phyloP scores from a whole-genome alignment of 2,888 invertebrate species.

The Calliphora vomitoria region DNA sequence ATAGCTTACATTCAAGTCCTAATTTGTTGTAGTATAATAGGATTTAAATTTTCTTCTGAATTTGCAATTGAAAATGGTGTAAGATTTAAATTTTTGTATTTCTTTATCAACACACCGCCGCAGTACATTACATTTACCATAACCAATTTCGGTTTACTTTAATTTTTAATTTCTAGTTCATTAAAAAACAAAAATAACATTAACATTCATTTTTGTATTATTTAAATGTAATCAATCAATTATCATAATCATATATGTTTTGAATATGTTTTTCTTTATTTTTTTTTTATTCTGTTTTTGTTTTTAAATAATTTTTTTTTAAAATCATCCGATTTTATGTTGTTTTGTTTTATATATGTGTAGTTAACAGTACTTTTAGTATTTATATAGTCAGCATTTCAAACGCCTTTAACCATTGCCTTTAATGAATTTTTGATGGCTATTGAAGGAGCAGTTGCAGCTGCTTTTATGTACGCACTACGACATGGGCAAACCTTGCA shows the following conservation, averaged over 20 bases:
- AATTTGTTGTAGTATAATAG: no score
- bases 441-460: constrained; percentile 63
- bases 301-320: constrained; percentile 72
- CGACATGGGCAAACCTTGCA: constrained; percentile 87
- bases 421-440: constrained; percentile 65
- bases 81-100: neutral
- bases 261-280: constrained; percentile 73
- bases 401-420: constrained; percentile 64
- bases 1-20: no score
- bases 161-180: constrained; percentile 47
- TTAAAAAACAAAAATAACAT: constrained; percentile 58
- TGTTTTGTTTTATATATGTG: constrained; percentile 50
- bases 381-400: constrained; percentile 51
- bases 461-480: constrained; percentile 79
- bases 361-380: constrained; percentile 68
- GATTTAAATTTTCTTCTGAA: neutral
- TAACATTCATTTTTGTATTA: constrained; percentile 48
- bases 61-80: constrained; percentile 28
- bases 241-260: constrained; percentile 52
- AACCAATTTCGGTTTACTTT: constrained; percentile 49
- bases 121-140: constrained; percentile 25
- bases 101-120: constrained; percentile 31
- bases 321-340: constrained; percentile 37
- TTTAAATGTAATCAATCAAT: constrained; percentile 54
- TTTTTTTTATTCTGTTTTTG: constrained; percentile 75